A percentile compares a stretch with the other conserved stretches of the same genome.
Evolutionary conservation across 2,113 vertebrate genomes (phyloP).

Genomic region (Emydura subglobosa): DNA sequence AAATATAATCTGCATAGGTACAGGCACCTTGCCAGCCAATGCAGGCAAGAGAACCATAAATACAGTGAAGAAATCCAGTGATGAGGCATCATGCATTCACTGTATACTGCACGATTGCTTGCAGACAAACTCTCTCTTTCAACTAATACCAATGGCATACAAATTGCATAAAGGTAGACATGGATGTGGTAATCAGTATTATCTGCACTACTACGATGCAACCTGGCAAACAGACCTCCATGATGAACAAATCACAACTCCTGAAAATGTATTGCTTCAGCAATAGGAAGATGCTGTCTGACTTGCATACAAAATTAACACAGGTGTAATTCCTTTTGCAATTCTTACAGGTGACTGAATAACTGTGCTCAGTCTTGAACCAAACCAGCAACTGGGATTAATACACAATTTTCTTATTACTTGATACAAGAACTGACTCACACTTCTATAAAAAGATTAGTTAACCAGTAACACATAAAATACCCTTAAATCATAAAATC

Average conservation of each 20-base stretch:
- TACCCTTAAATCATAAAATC: background rate
- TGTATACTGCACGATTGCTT: background rate
- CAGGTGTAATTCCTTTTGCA: background rate
- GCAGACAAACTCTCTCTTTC: background rate
- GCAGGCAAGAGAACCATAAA: background rate
- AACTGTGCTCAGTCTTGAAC: slow-evolving; percentile 20
- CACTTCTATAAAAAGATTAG: background rate
- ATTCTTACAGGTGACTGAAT: slow-evolving; percentile 25
- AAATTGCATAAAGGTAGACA: background rate
- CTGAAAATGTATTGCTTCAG: background rate
- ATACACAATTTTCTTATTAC: background rate
- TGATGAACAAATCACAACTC: background rate
- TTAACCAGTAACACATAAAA: background rate
- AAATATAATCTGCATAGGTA: background rate
- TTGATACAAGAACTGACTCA: slow-evolving; percentile 37
- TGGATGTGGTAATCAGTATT: background rate
- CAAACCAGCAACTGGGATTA: background rate
- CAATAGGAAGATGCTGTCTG: background rate
- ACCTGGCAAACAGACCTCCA: background rate
- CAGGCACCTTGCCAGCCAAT: background rate
- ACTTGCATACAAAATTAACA: background rate
- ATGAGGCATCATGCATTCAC: background rate
- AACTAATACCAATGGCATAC: background rate
- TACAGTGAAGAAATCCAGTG: background rate
- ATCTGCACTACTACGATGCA: background rate